A percentile compares a stretch with the other conserved stretches of the same genome.
These are phyloP conservation scores for Myotis davidii DNA, from an alignment of 2,113 vertebrate species.

Conservation along the genomic window DNA sequence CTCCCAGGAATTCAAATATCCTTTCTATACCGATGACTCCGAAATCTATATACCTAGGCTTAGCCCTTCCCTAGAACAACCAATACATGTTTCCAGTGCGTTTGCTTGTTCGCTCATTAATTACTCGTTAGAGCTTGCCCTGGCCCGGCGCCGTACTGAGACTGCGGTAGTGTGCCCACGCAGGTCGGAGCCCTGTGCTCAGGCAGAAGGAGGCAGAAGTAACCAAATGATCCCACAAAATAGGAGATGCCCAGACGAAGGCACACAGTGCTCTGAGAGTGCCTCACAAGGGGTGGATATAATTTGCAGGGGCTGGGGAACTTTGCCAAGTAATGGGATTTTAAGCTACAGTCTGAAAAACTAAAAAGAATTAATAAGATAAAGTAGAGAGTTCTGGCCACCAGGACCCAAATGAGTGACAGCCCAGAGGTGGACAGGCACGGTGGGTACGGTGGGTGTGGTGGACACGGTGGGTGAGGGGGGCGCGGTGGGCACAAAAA, in stretches of 20 bases:
- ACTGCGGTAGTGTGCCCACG: background rate
- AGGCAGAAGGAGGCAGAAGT: background rate
- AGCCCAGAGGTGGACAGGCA: background rate
- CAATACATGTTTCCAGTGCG: background rate
- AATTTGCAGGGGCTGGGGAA: background rate
- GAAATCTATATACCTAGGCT: constrained; percentile 53
- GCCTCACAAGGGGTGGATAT: background rate
- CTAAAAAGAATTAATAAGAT: background rate
- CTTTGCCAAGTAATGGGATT: background rate
- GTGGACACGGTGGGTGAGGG: too few relatives aligned
- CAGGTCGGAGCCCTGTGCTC: background rate
- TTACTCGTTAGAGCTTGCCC: background rate
- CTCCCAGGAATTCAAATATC: background rate
- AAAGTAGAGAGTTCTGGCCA: background rate
- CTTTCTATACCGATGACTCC: background rate
- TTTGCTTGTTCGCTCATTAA: background rate
- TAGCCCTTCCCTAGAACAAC: background rate
- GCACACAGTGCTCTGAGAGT: background rate
- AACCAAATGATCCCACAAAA: background rate
- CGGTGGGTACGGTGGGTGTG: too few relatives aligned
- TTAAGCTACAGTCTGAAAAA: background rate
- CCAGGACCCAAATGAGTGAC: background rate
- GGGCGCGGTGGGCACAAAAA: background rate
- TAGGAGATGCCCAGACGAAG: background rate
- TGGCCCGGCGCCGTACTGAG: background rate